Conservation (phyloP, 2,113 vertebrate genomes). For the Cygnus atratus region DNA sequence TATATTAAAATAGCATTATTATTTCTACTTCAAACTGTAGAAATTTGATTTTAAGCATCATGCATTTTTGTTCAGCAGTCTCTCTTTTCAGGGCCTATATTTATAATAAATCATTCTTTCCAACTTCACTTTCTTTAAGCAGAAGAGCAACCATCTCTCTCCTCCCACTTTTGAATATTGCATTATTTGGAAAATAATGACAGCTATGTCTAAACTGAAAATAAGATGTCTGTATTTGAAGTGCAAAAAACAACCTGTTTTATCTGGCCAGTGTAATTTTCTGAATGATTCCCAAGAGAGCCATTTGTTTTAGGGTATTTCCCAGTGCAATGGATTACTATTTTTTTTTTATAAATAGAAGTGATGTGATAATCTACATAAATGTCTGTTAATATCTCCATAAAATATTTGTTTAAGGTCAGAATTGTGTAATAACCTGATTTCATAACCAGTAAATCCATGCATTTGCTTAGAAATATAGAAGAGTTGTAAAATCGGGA, state of each 20-base stretch:
- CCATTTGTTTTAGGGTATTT: not conserved
- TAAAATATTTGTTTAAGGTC: slow-evolving; percentile 16
- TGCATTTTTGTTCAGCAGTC: not conserved
- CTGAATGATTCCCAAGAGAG: not conserved
- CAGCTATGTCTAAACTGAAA: not conserved
- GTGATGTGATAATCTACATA: not conserved
- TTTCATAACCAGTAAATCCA: not conserved
- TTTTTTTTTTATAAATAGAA: not conserved
- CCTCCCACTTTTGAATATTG: not conserved
- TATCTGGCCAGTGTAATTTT: not conserved
- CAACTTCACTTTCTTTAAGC: not conserved
- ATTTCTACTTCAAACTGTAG: not conserved
- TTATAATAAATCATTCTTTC: not conserved
- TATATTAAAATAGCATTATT: not conserved
- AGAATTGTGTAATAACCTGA: slow-evolving; percentile 14
- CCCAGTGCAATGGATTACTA: not conserved
- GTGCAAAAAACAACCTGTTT: not conserved
- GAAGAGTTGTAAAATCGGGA: not conserved
- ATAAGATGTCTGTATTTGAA: not conserved
- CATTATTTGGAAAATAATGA: not conserved
- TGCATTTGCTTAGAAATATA: not conserved
- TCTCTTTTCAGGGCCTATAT: not conserved
- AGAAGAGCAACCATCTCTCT: not conserved
- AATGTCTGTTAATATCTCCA: not conserved
- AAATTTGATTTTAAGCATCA: not conserved